phyloP scores from a whole-genome alignment of 2,113 vertebrate genomes.

The Megaleporinus macrocephalus region DNA sequence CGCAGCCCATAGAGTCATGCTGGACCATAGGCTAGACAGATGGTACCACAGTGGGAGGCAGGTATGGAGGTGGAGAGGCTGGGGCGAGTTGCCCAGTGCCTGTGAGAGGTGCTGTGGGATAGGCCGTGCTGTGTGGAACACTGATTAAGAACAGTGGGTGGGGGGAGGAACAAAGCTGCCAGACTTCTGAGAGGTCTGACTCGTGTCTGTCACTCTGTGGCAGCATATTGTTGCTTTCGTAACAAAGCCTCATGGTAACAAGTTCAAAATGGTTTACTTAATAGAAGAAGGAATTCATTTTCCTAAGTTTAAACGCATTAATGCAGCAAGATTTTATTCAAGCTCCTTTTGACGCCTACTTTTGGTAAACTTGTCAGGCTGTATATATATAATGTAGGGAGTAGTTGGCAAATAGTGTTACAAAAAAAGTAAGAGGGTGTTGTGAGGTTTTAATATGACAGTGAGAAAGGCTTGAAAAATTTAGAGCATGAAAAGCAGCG shows the following conservation, averaged over 20 bases:
- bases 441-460: too few species aligned
- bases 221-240: background rate
- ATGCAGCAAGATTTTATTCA: too few species aligned
- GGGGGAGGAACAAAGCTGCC: slow-evolving; percentile 7
- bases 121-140: slow-evolving; percentile 13
- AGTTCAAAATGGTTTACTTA: too few species aligned
- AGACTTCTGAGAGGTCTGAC: slow-evolving; percentile 25
- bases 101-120: slow-evolving; percentile 38
- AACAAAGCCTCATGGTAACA: background rate
- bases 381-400: too few species aligned
- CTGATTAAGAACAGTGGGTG: slow-evolving; percentile 10
- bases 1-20: slow-evolving; percentile 1
- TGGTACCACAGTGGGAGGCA: slow-evolving; percentile 32
- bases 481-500: too few species aligned
- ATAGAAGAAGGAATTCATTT: too few species aligned
- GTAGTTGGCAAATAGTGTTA: too few species aligned
- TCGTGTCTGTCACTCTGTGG: background rate
- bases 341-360: too few species aligned
- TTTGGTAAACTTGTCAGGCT: too few species aligned
- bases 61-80: slow-evolving; percentile 26
- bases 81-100: slow-evolving; percentile 13
- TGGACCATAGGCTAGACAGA: slow-evolving; percentile 41
- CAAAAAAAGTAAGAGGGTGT: too few species aligned
- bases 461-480: too few species aligned
- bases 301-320: too few species aligned